A percentile compares a stretch with the other conserved stretches of the same genome.
Evolutionary conservation across 1,140 invertebrate species (phyloP).

Genomic region (Limonius californicus): DNA sequence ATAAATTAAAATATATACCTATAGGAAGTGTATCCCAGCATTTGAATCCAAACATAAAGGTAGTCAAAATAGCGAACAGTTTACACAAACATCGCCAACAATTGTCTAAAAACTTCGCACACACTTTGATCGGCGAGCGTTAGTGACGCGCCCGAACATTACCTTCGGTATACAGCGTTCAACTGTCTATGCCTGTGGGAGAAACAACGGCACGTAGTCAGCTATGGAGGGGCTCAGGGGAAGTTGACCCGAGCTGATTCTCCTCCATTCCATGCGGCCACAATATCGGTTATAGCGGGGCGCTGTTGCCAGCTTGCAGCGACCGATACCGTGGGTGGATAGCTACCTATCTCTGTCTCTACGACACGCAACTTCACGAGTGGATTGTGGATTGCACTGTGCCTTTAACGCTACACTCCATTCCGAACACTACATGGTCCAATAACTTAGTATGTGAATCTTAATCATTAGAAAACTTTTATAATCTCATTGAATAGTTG

Average conservation of each 20-base stretch:
- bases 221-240: conserved; percentile 33
- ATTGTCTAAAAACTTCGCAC: conserved; percentile 18
- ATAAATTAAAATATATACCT: conserved; percentile 37
- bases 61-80: conserved; percentile 22
- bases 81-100: conserved; percentile 19
- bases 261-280: conserved; percentile 44
- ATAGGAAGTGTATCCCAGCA: conserved; percentile 49
- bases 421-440: not conserved
- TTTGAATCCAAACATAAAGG: conserved; percentile 48
- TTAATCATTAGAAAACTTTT: too few relatives aligned
- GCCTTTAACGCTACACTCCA: not conserved
- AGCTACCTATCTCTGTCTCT: not conserved
- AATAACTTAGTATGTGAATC: not conserved
- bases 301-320: conserved; percentile 25
- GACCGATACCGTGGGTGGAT: conserved; percentile 42
- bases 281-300: conserved; percentile 46
- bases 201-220: conserved; percentile 27
- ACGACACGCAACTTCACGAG: conserved; percentile 7
- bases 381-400: conserved; percentile 11
- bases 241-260: conserved; percentile 42
- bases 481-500: too few relatives aligned
- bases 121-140: conserved; percentile 16
- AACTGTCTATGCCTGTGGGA: conserved; percentile 20
- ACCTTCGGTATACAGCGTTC: conserved; percentile 31
- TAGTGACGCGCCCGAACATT: conserved; percentile 24